Conservation (phyloP, 2,888 invertebrate species). For the Hydrotaea diabolus region DNA sequence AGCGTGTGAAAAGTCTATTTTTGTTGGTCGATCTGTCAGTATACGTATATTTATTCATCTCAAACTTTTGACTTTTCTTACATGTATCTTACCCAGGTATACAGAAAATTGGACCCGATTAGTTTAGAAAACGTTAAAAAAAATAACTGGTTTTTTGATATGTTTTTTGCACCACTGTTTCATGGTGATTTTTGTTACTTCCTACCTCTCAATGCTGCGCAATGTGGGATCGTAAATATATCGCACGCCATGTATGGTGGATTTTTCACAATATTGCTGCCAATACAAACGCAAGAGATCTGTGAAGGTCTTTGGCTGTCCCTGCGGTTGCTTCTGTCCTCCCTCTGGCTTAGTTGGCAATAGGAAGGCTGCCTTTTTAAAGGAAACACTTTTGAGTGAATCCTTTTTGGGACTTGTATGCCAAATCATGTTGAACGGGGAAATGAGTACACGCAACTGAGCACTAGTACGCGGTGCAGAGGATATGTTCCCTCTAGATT, state of each 20-base stretch:
- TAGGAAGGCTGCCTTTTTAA: conserved; percentile 6
- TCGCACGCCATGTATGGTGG: conserved; percentile 78
- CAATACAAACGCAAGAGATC: conserved; percentile 72
- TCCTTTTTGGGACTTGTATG: conserved; percentile 50
- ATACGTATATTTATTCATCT: too few species aligned
- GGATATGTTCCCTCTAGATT: neutral
- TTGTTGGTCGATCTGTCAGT: too few species aligned
- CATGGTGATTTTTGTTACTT: neutral
- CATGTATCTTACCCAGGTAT: too few species aligned
- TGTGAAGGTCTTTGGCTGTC: conserved; percentile 63
- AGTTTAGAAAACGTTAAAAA: neutral
- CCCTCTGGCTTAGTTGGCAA: neutral
- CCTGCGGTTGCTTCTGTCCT: conserved; percentile 11
- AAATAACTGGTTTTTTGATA: neutral
- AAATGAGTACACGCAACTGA: neutral
- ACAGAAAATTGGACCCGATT: too few species aligned
- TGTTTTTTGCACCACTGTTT: neutral
- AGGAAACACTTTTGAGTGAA: neutral
- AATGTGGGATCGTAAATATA: conserved; percentile 76
- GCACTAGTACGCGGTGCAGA: neutral
- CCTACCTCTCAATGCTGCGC: conserved; percentile 76
- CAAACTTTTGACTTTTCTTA: too few species aligned
- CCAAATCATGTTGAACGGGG: conserved; percentile 55
- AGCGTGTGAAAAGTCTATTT: too few species aligned
- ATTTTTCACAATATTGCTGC: conserved; percentile 76